Evolutionary conservation across 2,797 vertebrate genomes (phyloP), one percentile per base, ranked within the genome.

Genomic region (Champsocephalus esox): DNA sequence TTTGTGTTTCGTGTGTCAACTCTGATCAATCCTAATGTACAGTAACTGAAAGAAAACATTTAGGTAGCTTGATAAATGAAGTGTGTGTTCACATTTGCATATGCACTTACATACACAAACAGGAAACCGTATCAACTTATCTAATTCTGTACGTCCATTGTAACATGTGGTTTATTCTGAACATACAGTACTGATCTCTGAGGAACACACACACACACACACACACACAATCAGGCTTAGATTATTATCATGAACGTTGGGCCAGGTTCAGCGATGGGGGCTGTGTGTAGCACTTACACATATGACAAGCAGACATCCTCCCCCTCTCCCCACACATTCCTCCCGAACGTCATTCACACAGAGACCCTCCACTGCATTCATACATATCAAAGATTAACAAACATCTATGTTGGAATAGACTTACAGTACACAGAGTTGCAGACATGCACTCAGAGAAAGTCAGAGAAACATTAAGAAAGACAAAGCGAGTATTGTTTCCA

Each of bases 261-360:
- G 63, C 77, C 79, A 71, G 70, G 70, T 83, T 87, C 75, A 80
- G 70, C 68, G 46, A 73, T 48, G 66, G 70, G 61, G 81, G 75
- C 78, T 77, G 64, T 72, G 77, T 70, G 82, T 60, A 85, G 72
- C 49, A 79, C 60, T 77, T 70, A 72, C 70, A 84, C 83, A 79
- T 72, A 81, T 90, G 89, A 91, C 89, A 86, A 77, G 83, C 67
- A 90, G 83, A 87, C 82, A 60, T 83, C 75, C 85, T 74, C 90
- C 89, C 83, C 79, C 66, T 87, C 72, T 82, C 64, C 56, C 66
- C 38, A 50, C 75, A 59, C 85, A 92, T 88, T 84, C 88, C 75
- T 84, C 56, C 75, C 86, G 43, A 82, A 70, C 79, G 78, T 85
- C 70, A 88, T 82, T 89, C 77, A 84, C 77, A 83, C 69, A 86